These are phyloP conservation scores for Microctenopoma stevenorrisi DNA, from an alignment of 2,797 vertebrate genomes.

Conservation along the genomic window DNA sequence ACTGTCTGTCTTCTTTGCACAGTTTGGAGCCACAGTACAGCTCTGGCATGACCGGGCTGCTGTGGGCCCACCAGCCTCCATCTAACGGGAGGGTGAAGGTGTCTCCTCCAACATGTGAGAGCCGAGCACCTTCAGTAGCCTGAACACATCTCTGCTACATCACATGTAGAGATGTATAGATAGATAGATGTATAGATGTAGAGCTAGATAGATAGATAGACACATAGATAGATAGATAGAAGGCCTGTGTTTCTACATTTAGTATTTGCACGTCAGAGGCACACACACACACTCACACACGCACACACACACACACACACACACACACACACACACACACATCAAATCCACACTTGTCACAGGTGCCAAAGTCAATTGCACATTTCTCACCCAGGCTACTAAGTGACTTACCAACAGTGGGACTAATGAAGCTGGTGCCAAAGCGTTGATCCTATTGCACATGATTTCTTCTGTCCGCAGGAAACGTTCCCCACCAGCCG, in stretches of 20 bases:
- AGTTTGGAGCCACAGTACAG: conserved; percentile 18
- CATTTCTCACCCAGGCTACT: conserved; percentile 48
- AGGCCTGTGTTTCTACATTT: conserved; percentile 28
- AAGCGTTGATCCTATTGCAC: conserved; percentile 46
- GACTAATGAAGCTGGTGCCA: conserved; percentile 53
- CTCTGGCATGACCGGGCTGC: conserved; percentile 20
- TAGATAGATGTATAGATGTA: conserved; percentile 51
- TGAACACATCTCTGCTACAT: conserved; percentile 32
- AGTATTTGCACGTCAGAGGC: conserved; percentile 13
- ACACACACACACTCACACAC: neutral
- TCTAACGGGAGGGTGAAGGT: no score
- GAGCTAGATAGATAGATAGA: conserved; percentile 30
- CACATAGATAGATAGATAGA: neutral
- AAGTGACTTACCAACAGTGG: conserved; percentile 77
- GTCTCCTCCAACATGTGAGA: conserved; percentile 44
- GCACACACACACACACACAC: no score
- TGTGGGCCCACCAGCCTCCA: conserved; percentile 12
- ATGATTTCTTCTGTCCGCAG: conserved; percentile 57
- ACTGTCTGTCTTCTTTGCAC: conserved; percentile 32
- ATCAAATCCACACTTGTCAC: conserved; percentile 34
- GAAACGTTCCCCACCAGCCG: conserved; percentile 39
- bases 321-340: no score
- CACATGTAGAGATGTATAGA: conserved; percentile 24
- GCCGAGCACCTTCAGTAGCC: conserved; percentile 35
- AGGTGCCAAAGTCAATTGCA: conserved; percentile 43